Conservation (phyloP, 2,888 invertebrate species). For the Diarsia mendica region DNA sequence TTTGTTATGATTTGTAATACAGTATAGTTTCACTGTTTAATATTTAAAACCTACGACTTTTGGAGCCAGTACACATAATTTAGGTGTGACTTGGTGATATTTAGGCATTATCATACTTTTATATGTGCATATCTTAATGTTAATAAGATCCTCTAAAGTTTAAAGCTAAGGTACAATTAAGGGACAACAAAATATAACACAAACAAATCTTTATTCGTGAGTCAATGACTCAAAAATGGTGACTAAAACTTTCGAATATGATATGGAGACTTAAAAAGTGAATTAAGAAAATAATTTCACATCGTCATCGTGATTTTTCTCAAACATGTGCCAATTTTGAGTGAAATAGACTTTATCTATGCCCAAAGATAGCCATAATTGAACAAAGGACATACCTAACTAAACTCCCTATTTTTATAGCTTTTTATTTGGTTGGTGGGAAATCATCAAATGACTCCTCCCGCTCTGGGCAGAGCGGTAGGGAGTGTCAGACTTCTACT, state of each 20-base stretch:
- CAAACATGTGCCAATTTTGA: neutral
- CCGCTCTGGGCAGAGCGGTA: too few relatives aligned
- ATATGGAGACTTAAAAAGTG: neutral
- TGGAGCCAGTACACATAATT: neutral
- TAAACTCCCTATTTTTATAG: too few relatives aligned
- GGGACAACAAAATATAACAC: neutral
- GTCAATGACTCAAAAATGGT: neutral
- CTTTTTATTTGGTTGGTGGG: too few relatives aligned
- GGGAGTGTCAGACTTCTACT: too few relatives aligned
- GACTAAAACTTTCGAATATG: neutral
- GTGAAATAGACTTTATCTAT: neutral
- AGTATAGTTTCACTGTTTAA: neutral
- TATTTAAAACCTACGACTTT: neutral
- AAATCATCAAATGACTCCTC: too few relatives aligned
- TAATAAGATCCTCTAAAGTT: neutral
- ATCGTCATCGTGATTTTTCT: neutral
- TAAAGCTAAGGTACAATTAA: neutral
- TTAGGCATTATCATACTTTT: neutral
- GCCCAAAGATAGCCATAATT: neutral
- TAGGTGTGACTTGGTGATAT: neutral
- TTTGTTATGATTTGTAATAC: neutral
- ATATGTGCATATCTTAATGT: neutral
- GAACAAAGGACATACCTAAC: neutral
- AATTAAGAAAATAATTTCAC: neutral
- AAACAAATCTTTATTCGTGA: neutral